Conservation (phyloP, 2,113 vertebrate species). For the Rhinoderma darwinii region DNA sequence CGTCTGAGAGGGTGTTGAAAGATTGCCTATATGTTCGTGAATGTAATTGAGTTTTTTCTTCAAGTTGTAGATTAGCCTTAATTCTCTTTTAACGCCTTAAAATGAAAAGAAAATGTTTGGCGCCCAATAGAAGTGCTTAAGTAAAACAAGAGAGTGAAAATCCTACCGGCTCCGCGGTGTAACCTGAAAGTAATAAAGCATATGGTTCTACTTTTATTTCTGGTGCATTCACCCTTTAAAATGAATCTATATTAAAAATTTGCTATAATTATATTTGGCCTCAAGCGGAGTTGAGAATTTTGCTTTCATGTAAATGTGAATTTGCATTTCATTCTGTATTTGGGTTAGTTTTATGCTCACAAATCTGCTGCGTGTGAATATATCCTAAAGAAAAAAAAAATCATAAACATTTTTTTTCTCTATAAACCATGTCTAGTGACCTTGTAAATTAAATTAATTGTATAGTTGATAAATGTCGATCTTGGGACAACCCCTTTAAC, state of each 20-base stretch:
- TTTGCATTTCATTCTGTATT: slow-evolving; percentile 21
- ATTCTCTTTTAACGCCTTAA: slow-evolving; percentile 6
- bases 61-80: not conserved
- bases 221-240: slow-evolving; percentile 37
- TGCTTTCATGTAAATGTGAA: slow-evolving; percentile 29
- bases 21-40: not conserved
- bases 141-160: not conserved
- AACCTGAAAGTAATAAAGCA: slow-evolving; percentile 47
- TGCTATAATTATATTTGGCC: slow-evolving; percentile 33
- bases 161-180: slow-evolving; percentile 31
- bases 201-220: slow-evolving; percentile 36
- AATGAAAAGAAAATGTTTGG: slow-evolving; percentile 10
- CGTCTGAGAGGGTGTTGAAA: not conserved
- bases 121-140: slow-evolving; percentile 4
- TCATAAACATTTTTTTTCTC: too few species aligned
- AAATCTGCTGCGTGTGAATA: too few species aligned
- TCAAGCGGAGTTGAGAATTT: slow-evolving; percentile 1
- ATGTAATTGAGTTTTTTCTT: not conserved
- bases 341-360: not conserved
- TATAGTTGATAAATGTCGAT: too few species aligned
- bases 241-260: slow-evolving; percentile 40
- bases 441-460: too few species aligned
- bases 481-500: too few species aligned
- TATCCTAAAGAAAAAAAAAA: too few species aligned
- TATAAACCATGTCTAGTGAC: too few species aligned